A percentile compares a stretch with the other conserved stretches of the same genome.
Evolutionary conservation across 2,888 invertebrate species (phyloP).

Genomic region (Megalurothrips usitatus): DNA sequence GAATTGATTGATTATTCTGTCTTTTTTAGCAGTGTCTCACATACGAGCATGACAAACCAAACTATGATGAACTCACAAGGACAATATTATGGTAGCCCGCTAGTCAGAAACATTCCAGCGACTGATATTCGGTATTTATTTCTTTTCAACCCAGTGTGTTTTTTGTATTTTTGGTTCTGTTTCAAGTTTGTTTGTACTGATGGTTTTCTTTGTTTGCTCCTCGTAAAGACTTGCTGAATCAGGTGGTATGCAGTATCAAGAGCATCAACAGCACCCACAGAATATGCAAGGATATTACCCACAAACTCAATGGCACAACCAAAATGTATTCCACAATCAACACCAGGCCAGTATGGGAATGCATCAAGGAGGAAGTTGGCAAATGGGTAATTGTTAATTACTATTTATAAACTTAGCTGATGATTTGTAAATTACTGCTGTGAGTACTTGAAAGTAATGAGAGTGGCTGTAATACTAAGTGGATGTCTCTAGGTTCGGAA

Average conservation of each 20-base stretch:
- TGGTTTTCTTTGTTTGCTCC: background rate
- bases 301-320: background rate
- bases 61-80: background rate
- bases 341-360: background rate
- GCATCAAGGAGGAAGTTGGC: background rate
- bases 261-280: background rate
- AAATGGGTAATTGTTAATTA: background rate
- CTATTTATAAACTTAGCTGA: background rate
- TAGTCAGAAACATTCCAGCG: background rate
- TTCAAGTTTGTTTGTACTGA: background rate
- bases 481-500: background rate
- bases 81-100: background rate
- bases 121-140: background rate
- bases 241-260: background rate
- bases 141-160: background rate
- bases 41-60: background rate
- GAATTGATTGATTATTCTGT: background rate
- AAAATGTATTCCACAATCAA: background rate
- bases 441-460: too few relatives aligned
- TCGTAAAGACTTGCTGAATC: background rate
- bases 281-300: background rate
- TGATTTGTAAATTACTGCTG: too few relatives aligned
- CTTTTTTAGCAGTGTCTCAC: background rate
- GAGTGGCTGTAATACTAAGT: too few relatives aligned
- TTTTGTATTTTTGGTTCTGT: background rate